phyloP scores from a whole-genome alignment of 2,113 vertebrate species.

The Stigmatopora nigra region DNA sequence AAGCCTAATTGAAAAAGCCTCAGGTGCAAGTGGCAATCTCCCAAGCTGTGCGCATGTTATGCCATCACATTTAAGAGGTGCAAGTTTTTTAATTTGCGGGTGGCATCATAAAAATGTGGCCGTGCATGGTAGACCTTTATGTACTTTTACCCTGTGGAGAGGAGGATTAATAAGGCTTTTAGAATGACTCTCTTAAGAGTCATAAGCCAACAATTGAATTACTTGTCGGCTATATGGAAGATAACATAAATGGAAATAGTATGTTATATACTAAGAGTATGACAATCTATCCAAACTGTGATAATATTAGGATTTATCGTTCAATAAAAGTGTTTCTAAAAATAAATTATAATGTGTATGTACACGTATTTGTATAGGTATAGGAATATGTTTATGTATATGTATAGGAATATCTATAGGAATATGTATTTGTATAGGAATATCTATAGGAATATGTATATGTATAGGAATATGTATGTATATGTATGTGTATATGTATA shows the following conservation, averaged over 20 bases:
- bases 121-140: conserved; percentile 45
- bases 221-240: conserved; percentile 15
- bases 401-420: too few relatives aligned
- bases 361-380: too few relatives aligned
- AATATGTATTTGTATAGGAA: too few relatives aligned
- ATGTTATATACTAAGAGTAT: too few relatives aligned
- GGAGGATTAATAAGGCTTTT: conserved; percentile 62
- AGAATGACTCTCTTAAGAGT: conserved; percentile 37
- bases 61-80: conserved; percentile 62
- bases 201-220: conserved; percentile 37
- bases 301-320: too few relatives aligned
- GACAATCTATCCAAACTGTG: too few relatives aligned
- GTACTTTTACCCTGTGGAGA: conserved; percentile 58
- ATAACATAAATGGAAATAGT: conserved; percentile 8
- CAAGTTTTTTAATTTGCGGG: conserved; percentile 64
- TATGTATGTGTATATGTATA: too few relatives aligned
- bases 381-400: too few relatives aligned
- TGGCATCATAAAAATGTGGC: conserved; percentile 45
- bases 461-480: too few relatives aligned
- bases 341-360: too few relatives aligned
- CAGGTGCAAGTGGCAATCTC: conserved; percentile 54
- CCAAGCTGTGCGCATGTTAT: conserved; percentile 34
- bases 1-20: conserved; percentile 32
- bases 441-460: too few relatives aligned
- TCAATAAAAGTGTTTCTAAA: too few relatives aligned